Percentiles rank a stretch among this genome's conserved stretches.
phyloP scores from a whole-genome alignment of 2,797 vertebrate species.

The Anabas testudineus region DNA sequence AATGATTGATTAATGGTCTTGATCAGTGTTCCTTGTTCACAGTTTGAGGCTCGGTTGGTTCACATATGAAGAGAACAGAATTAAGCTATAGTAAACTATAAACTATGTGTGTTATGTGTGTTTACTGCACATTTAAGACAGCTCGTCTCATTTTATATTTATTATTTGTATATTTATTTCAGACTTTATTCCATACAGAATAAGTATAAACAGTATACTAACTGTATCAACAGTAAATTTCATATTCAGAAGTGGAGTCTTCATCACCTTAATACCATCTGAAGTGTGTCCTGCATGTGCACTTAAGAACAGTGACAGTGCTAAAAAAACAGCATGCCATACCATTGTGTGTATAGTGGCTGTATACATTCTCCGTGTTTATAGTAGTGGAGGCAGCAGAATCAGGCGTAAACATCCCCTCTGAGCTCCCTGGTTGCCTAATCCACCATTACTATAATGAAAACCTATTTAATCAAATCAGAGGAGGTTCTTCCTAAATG shows the following conservation, averaged over 20 bases:
- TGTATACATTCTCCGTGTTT: constrained; percentile 42
- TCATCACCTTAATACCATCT: constrained; percentile 11
- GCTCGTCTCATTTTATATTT: no score
- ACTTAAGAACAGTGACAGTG: constrained; percentile 21
- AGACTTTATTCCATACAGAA: not conserved
- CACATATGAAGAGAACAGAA: no score
- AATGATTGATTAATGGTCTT: not conserved
- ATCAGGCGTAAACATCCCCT: constrained; percentile 51
- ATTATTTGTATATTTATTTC: no score
- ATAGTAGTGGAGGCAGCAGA: constrained; percentile 30
- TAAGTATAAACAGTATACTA: not conserved
- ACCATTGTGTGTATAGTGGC: no score
- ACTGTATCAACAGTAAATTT: not conserved
- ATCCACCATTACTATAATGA: constrained; percentile 85
- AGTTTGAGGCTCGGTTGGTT: no score
- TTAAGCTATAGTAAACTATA: no score
- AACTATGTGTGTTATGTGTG: no score
- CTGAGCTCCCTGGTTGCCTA: constrained; percentile 62
- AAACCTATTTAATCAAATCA: constrained; percentile 83
- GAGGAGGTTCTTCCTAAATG: constrained; percentile 69
- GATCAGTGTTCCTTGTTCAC: not conserved
- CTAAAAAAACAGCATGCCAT: not conserved
- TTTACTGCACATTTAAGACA: not conserved
- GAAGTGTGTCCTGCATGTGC: constrained; percentile 23
- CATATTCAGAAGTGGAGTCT: constrained; percentile 4